Conservation (phyloP, 2,797 vertebrate genomes). For the Epinephelus awoara region DNA sequence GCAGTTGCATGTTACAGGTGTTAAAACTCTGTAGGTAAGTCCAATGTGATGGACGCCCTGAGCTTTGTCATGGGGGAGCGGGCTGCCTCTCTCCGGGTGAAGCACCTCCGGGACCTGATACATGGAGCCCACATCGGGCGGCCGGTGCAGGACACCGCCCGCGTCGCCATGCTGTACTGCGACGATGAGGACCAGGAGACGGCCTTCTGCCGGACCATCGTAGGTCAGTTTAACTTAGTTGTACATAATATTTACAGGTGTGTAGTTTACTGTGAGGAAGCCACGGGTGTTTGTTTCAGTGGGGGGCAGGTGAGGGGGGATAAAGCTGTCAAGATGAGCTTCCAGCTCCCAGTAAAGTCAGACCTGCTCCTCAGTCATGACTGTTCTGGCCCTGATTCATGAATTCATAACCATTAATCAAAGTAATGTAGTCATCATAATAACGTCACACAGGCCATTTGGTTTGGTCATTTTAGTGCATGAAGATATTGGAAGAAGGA, state of each 20-base stretch:
- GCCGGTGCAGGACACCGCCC: conserved; percentile 86
- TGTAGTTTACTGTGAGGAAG: not conserved
- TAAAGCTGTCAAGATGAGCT: too few relatives aligned
- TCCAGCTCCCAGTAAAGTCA: too few relatives aligned
- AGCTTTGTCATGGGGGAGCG: conserved; percentile 95
- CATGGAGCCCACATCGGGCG: conserved; percentile 92
- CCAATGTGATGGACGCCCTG: conserved; percentile 97
- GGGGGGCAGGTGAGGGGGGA: too few relatives aligned
- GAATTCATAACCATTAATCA: too few relatives aligned
- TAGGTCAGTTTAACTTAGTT: conserved; percentile 75
- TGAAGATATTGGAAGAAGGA: too few relatives aligned
- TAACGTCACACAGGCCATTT: too few relatives aligned
- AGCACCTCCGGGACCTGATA: conserved; percentile 89
- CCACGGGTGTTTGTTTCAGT: not conserved
- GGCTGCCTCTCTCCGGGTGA: conserved; percentile 88
- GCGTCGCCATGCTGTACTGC: conserved; percentile 88
- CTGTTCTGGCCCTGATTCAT: too few relatives aligned
- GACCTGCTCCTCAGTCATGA: too few relatives aligned
- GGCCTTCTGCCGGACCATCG: conserved; percentile 88
- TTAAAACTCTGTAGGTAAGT: conserved; percentile 87
- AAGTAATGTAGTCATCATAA: too few relatives aligned
- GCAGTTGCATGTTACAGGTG: too few relatives aligned
- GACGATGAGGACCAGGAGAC: conserved; percentile 87
- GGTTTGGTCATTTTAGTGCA: too few relatives aligned
- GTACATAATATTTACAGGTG: not conserved